Evolutionary conservation across 2,888 invertebrate species (phyloP), one percentile per base, ranked within the genome.

Genomic region (Dioctria rufipes): DNA sequence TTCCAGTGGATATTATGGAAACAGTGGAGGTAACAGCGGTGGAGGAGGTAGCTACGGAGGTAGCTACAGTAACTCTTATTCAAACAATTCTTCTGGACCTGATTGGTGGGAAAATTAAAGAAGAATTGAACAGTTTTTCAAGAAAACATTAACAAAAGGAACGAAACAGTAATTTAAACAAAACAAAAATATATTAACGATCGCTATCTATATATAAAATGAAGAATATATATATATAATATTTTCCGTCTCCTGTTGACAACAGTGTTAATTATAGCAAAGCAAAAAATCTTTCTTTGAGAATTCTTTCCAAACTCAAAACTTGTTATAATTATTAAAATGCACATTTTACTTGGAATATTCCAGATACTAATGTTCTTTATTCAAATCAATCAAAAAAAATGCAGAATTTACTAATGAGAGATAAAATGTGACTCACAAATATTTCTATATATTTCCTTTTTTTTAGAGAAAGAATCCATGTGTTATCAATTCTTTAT

Each of bases 41-140:
- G 89, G 90, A 82, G 90, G 91, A 84, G 90, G 90, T 80, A 90
- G 91, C 80, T 88, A 91, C 67, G 91, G 91, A 84, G 91, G 90
- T 79, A 87, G 87, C 49, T 87, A 89, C 54, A 58, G 49, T 80
- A 90, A 89, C 82, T 90, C 89, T 82, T 90, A 89, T 67, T 86
- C 87, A 81, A 87, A 87, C 83, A 87, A 87, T 83, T 87, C 87
- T 83, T 87, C 87, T 83, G 89, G 88, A 80, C 89, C 90, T 54
- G 91, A 91, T 82, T 91, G 91, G 90, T 91, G 91, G 90, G 88
- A 87, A 83, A 87, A 86, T 84, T 25, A 25, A 25, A 25, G 25
- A 25, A 87, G 86, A 86, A 46, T 46, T 46, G 8, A 46, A 46
- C 5, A 46, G 8, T 6, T 25, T 5, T 46, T 46, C 46, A 46